Evolutionary conservation across 1,140 invertebrate species (phyloP).

Genomic region (Macrocentrus cingulum): DNA sequence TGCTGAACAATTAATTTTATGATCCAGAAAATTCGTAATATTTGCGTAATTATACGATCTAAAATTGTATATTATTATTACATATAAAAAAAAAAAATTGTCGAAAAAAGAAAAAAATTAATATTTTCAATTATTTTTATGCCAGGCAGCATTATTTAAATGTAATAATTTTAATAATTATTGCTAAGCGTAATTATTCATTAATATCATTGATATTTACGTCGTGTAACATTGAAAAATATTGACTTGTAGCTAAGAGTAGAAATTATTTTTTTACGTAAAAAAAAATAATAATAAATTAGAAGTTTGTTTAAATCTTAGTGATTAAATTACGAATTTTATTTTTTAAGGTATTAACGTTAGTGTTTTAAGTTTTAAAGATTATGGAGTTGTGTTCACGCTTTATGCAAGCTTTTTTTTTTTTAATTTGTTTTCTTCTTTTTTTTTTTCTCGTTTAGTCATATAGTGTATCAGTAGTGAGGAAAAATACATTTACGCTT

Average conservation of each 20-base stretch:
- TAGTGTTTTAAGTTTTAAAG: constrained; percentile 12
- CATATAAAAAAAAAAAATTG: too few species aligned
- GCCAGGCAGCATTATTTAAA: background rate
- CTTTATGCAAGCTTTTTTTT: constrained; percentile 6
- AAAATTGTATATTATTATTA: too few species aligned
- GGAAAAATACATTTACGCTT: constrained; percentile 25
- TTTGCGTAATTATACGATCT: too few species aligned
- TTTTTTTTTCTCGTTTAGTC: background rate
- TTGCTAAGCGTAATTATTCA: background rate
- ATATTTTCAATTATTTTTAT: too few species aligned
- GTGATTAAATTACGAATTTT: background rate
- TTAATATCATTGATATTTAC: background rate
- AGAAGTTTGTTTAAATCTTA: background rate
- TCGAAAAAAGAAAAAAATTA: too few species aligned
- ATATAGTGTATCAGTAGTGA: constrained; percentile 21
- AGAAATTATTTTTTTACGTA: constrained; percentile 17
- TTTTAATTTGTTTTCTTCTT: background rate
- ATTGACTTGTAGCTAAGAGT: background rate
- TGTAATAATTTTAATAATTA: background rate
- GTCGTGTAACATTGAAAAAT: background rate
- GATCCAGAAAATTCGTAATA: too few species aligned
- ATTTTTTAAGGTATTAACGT: too few species aligned
- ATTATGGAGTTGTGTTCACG: constrained; percentile 6
- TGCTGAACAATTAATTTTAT: too few species aligned
- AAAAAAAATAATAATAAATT: background rate